A percentile compares a stretch with the other conserved stretches of the same genome.
phyloP scores from a whole-genome alignment of 2,797 vertebrate genomes.

The Selene dorsalis region DNA sequence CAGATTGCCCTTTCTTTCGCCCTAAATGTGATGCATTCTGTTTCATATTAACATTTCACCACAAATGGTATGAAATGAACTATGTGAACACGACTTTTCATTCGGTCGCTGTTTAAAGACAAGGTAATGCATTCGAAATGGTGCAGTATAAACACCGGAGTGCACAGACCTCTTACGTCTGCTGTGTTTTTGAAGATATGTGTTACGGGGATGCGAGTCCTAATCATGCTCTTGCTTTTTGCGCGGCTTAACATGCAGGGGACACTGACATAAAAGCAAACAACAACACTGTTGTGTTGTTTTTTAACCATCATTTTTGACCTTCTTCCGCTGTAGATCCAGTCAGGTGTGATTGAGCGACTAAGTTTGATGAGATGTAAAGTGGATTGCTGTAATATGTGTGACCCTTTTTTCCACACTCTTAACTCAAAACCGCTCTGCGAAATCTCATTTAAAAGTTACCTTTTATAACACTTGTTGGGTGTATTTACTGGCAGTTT shows the following conservation, averaged over 20 bases:
- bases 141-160: not conserved
- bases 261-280: slow-evolving; percentile 21
- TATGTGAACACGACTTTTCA: not conserved
- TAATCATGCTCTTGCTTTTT: slow-evolving; percentile 33
- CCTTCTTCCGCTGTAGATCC: not conserved
- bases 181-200: not conserved
- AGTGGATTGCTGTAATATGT: slow-evolving; percentile 2
- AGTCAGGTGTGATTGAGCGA: slow-evolving; percentile 3
- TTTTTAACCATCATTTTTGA: not conserved
- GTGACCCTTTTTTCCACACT: not conserved
- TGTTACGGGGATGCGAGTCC: slow-evolving; percentile 42
- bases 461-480: slow-evolving; percentile 46
- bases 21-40: not conserved
- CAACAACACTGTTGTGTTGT: not conserved
- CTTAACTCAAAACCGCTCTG: not conserved
- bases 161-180: not conserved
- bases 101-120: slow-evolving; percentile 8
- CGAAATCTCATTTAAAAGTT: slow-evolving; percentile 27
- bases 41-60: slow-evolving; percentile 12
- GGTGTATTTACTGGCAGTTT: slow-evolving; percentile 22
- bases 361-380: not conserved
- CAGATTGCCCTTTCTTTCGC: not conserved
- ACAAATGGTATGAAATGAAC: slow-evolving; percentile 4
- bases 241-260: slow-evolving; percentile 15
- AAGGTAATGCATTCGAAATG: not conserved